Conservation (phyloP, 2,797 vertebrate species). For the Yasuhikotakia modesta region DNA sequence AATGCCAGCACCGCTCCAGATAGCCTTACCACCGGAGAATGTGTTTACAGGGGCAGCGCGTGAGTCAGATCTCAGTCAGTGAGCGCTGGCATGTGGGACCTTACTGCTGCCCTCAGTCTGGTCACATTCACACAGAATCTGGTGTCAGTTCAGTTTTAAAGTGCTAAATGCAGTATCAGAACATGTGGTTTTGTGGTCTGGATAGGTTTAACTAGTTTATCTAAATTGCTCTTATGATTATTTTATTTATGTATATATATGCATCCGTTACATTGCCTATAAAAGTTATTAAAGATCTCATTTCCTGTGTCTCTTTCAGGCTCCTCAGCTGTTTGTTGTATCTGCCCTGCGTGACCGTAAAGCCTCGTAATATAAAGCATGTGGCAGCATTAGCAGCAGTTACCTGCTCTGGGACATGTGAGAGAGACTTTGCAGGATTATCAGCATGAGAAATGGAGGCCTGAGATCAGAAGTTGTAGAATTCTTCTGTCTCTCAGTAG, state of each 20-base stretch:
- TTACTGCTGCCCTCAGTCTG: not conserved
- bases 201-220: not conserved
- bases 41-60: slow-evolving; percentile 68
- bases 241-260: not conserved
- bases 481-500: slow-evolving; percentile 70
- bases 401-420: slow-evolving; percentile 75
- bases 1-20: slow-evolving; percentile 73
- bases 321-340: slow-evolving; percentile 54
- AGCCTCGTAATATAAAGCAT: slow-evolving; percentile 74
- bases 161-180: not conserved
- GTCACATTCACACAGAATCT: not conserved
- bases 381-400: slow-evolving; percentile 75
- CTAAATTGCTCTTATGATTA: too few species aligned
- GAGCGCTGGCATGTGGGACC: slow-evolving; percentile 22
- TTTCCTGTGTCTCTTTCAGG: not conserved
- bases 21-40: slow-evolving; percentile 78
- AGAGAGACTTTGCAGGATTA: slow-evolving; percentile 53
- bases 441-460: slow-evolving; percentile 67
- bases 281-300: not conserved
- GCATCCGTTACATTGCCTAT: not conserved
- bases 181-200: not conserved
- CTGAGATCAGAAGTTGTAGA: slow-evolving; percentile 77
- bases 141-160: not conserved
- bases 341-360: slow-evolving; percentile 37
- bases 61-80: slow-evolving; percentile 27